Evolutionary conservation across 2,888 invertebrate genomes (phyloP).

Genomic region (Drosophila crucigera): DNA sequence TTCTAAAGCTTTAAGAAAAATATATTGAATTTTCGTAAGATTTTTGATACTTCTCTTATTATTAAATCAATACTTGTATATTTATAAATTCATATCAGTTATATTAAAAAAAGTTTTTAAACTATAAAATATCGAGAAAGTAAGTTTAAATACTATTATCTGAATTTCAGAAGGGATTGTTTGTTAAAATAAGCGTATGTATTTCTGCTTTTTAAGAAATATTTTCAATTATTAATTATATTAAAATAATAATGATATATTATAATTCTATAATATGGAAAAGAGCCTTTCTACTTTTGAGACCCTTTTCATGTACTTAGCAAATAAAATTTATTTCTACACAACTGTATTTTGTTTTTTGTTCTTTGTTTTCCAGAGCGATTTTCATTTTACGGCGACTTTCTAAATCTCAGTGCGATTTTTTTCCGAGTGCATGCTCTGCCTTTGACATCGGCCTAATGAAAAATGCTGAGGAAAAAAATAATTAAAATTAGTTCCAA

Average conservation of each 20-base stretch:
- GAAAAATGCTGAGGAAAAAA: slow-evolving; percentile 38
- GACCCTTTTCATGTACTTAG: not conserved
- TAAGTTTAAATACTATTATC: not conserved
- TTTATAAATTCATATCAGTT: not conserved
- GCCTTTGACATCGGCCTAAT: slow-evolving; percentile 24
- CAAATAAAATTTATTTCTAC: not conserved
- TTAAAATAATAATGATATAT: too few species aligned
- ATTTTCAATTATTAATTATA: not conserved
- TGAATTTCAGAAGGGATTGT: too few species aligned
- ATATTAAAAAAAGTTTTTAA: too few species aligned
- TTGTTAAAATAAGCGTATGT: not conserved
- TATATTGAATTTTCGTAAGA: not conserved
- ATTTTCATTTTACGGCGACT: not conserved
- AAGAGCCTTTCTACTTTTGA: too few species aligned
- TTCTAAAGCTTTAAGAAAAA: not conserved
- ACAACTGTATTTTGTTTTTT: not conserved
- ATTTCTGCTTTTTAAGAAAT: too few species aligned
- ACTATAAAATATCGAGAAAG: not conserved
- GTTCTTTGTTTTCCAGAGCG: not conserved
- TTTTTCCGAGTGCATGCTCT: slow-evolving; percentile 4
- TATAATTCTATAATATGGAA: too few species aligned
- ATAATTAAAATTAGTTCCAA: slow-evolving; percentile 67
- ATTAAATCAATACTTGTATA: not conserved
- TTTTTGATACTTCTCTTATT: not conserved
- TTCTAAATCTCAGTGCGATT: not conserved